Percentiles rank a stretch among this genome's conserved stretches.
These are phyloP conservation scores for Trichonephila clavipes DNA, from an alignment of 1,140 invertebrate species.

Conservation along the genomic window DNA sequence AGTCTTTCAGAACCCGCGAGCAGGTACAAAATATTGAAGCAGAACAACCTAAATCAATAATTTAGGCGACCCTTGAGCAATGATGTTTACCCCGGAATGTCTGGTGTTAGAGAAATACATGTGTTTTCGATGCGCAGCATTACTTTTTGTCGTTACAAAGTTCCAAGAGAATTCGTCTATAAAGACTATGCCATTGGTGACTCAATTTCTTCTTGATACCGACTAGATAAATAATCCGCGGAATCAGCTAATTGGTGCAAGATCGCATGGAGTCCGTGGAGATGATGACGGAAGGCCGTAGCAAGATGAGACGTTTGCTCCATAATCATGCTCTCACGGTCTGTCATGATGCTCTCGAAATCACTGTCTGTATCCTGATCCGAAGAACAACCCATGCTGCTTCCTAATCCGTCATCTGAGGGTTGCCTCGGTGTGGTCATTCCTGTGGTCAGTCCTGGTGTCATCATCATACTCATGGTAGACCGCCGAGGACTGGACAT, in stretches of 20 bases:
- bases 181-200: conserved; percentile 31
- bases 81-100: not conserved
- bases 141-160: not conserved
- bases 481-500: conserved; percentile 50
- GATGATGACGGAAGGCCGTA: conserved; percentile 86
- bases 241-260: conserved; percentile 90
- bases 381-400: conserved; percentile 72
- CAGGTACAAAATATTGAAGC: not conserved
- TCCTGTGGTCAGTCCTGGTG: conserved; percentile 53
- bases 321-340: conserved; percentile 73
- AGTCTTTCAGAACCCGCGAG: not conserved
- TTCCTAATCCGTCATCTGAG: conserved; percentile 76
- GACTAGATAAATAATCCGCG: conserved; percentile 89
- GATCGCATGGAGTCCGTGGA: conserved; percentile 89
- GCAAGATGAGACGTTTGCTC: conserved; percentile 82
- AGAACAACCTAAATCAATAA: not conserved
- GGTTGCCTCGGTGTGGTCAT: conserved; percentile 66
- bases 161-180: not conserved
- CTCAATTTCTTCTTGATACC: conserved; percentile 91
- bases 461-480: conserved; percentile 59
- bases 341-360: conserved; percentile 76
- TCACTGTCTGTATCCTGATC: conserved; percentile 77
- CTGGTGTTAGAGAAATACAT: not conserved
- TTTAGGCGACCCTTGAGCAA: conserved; percentile 1
- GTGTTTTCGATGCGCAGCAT: conserved; percentile 18